Conservation (phyloP, 2,888 invertebrate species). For the Rhagium mordax region DNA sequence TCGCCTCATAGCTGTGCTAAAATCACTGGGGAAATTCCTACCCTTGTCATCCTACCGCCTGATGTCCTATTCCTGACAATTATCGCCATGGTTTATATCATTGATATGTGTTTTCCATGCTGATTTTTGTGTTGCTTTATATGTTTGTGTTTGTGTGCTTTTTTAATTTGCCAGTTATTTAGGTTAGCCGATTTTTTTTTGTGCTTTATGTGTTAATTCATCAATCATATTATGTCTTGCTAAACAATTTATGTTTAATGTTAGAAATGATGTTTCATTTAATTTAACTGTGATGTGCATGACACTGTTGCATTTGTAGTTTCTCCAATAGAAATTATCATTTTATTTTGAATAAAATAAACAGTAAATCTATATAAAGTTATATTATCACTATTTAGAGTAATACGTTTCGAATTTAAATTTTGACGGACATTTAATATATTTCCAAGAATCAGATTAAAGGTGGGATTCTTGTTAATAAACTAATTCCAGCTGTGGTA, state of each 20-base stretch:
- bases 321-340: neutral
- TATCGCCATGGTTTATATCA: conserved; percentile 58
- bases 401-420: too few relatives aligned
- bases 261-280: conserved; percentile 32
- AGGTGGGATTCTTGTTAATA: too few relatives aligned
- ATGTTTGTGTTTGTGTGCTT: conserved; percentile 57
- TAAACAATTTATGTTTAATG: conserved; percentile 41
- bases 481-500: too few relatives aligned
- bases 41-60: conserved; percentile 45
- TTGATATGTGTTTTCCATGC: conserved; percentile 55
- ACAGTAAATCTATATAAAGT: neutral
- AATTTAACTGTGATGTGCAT: conserved; percentile 43
- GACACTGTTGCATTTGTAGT: conserved; percentile 42
- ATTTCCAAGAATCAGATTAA: too few relatives aligned
- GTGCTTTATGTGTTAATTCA: conserved; percentile 49
- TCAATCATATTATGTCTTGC: conserved; percentile 44
- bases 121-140: conserved; percentile 58
- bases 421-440: too few relatives aligned
- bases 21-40: conserved; percentile 63
- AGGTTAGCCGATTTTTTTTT: conserved; percentile 48
- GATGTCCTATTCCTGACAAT: conserved; percentile 48
- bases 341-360: conserved; percentile 3
- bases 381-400: too few relatives aligned
- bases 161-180: conserved; percentile 44
- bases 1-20: conserved; percentile 70